These are phyloP conservation scores for Aptenodytes forsteri DNA, from an alignment of 2,113 vertebrate species.

Conservation along the genomic window DNA sequence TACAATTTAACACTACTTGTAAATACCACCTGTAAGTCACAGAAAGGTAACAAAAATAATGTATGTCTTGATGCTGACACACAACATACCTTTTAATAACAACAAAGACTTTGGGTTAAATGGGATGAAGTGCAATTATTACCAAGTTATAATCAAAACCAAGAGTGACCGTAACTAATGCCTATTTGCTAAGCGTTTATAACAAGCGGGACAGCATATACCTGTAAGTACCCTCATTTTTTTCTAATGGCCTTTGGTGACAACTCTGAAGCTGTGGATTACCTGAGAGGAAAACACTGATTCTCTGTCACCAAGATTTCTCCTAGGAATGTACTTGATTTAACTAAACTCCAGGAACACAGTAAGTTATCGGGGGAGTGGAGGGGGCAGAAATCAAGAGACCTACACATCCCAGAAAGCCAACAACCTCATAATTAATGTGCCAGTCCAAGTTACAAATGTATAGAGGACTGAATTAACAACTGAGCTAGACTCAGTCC, in stretches of 20 bases:
- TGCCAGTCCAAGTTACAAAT: neutral
- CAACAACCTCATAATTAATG: neutral
- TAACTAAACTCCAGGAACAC: neutral
- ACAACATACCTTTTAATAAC: neutral
- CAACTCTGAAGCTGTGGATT: neutral
- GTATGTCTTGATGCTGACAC: neutral
- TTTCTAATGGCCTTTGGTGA: neutral
- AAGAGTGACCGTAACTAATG: neutral
- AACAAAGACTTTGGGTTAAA: neutral
- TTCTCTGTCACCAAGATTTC: neutral
- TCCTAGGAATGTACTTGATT: neutral
- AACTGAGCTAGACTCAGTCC: neutral
- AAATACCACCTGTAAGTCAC: neutral
- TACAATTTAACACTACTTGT: neutral
- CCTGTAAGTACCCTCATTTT: neutral
- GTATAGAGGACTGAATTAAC: neutral
- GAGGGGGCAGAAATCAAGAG: neutral
- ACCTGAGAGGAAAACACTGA: neutral
- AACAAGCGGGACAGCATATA: neutral
- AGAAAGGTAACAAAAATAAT: neutral
- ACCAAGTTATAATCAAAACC: neutral
- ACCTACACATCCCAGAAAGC: neutral
- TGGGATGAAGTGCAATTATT: neutral
- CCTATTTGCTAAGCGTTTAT: neutral
- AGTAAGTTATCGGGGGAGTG: accelerated